Conservation (phyloP, 2,888 invertebrate species). For the Acrobeloides nanus region DNA sequence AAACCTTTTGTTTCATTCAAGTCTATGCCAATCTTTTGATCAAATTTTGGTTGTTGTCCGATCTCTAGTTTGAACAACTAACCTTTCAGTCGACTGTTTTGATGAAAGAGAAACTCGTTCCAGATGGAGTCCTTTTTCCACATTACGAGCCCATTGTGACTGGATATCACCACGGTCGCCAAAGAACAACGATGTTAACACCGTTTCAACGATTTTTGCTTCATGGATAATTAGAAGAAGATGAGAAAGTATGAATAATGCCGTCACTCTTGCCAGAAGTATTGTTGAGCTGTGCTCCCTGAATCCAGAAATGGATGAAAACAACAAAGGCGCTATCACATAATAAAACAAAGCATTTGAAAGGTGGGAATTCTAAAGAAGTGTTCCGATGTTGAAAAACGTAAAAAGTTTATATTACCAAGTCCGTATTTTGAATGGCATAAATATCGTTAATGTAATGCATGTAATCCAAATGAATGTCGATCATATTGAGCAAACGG, state of each 20-base stretch:
- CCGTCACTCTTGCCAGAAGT: slow-evolving; percentile 39
- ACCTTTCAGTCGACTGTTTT: no score
- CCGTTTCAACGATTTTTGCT: slow-evolving; percentile 28
- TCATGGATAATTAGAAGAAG: slow-evolving; percentile 39
- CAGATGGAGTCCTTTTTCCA: slow-evolving; percentile 22
- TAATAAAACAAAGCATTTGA: slow-evolving; percentile 18
- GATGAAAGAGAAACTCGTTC: no score
- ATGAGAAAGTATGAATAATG: slow-evolving; percentile 45
- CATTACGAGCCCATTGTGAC: slow-evolving; percentile 26
- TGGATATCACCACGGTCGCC: slow-evolving; percentile 35
- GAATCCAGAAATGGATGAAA: slow-evolving; percentile 18
- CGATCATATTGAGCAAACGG: slow-evolving; percentile 36
- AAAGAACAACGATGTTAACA: slow-evolving; percentile 42
- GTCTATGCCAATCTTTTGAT: no score
- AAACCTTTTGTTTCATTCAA: no score
- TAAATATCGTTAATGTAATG: slow-evolving; percentile 95
- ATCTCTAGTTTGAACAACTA: slow-evolving; percentile 3
- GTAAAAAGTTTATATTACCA: slow-evolving; percentile 17
- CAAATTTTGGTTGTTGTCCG: neutral
- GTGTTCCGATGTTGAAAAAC: neutral
- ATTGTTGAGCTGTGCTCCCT: slow-evolving; percentile 25
- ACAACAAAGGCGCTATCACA: slow-evolving; percentile 26
- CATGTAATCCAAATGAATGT: slow-evolving; percentile 77
- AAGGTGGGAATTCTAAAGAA: slow-evolving; percentile 25
- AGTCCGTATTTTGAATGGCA: slow-evolving; percentile 49